Evolutionary conservation across 1,140 invertebrate genomes (phyloP).

Genomic region (Drosophila repleta): DNA sequence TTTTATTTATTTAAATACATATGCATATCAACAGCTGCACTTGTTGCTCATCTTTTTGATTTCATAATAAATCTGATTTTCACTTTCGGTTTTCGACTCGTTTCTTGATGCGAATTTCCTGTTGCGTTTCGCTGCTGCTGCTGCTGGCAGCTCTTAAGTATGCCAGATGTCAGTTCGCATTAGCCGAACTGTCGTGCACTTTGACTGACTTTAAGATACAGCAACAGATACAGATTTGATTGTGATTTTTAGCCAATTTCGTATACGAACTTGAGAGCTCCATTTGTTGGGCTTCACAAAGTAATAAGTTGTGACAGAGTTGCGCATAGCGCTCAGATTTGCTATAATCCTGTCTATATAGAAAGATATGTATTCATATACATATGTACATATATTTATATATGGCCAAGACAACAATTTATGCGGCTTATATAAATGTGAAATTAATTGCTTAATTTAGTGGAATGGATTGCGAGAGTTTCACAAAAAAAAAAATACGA

Average conservation of each 20-base stretch:
- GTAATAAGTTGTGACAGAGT: slow-evolving; percentile 70
- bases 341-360: slow-evolving; percentile 50
- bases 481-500: slow-evolving; percentile 19
- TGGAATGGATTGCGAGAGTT: slow-evolving; percentile 77
- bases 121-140: slow-evolving; percentile 2
- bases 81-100: slow-evolving; percentile 13
- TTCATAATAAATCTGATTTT: slow-evolving; percentile 13
- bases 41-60: background rate
- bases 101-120: slow-evolving; percentile 27
- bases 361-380: background rate
- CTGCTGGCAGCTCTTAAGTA: slow-evolving; percentile 19
- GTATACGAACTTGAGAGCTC: slow-evolving; percentile 6
- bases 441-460: slow-evolving; percentile 82
- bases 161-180: slow-evolving; percentile 63
- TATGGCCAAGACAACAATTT: slow-evolving; percentile 53
- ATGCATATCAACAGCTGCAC: background rate
- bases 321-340: slow-evolving; percentile 61
- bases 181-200: slow-evolving; percentile 36
- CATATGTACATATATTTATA: background rate
- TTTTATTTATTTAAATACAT: too few relatives aligned
- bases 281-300: slow-evolving; percentile 48
- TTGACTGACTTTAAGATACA: slow-evolving; percentile 42
- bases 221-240: slow-evolving; percentile 20
- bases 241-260: slow-evolving; percentile 7
- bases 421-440: slow-evolving; percentile 79